Percentiles rank a stretch among this genome's conserved stretches.
These are phyloP conservation scores for Rhinichthys klamathensis DNA, from an alignment of 2,113 vertebrate genomes.

Conservation along the genomic window DNA sequence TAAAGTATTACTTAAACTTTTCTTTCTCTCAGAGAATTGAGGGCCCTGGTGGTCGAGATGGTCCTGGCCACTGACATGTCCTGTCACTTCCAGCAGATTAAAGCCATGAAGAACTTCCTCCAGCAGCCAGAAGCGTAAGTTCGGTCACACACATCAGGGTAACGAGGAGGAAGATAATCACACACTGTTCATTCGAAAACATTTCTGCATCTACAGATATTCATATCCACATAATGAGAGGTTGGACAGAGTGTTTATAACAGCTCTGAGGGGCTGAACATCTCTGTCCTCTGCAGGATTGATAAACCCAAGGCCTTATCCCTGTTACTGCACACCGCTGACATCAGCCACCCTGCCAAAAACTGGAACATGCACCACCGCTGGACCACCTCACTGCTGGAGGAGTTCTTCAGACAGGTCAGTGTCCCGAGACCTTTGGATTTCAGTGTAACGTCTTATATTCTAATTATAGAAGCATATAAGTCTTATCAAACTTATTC, in stretches of 20 bases:
- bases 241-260: constrained; percentile 19
- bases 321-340: constrained; percentile 92
- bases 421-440: not conserved
- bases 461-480: not conserved
- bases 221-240: constrained; percentile 30
- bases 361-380: constrained; percentile 88
- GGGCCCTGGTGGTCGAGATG: constrained; percentile 93
- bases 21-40: constrained; percentile 82
- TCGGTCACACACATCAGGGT: not conserved
- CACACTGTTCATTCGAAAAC: constrained; percentile 16
- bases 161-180: constrained; percentile 22
- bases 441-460: not conserved
- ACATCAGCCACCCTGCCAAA: constrained; percentile 97
- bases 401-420: constrained; percentile 97
- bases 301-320: constrained; percentile 96
- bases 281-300: constrained; percentile 75
- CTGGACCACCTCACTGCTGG: constrained; percentile 93
- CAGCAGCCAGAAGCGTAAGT: constrained; percentile 91
- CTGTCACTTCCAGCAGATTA: constrained; percentile 95
- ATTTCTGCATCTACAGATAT: constrained; percentile 32
- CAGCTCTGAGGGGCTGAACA: constrained; percentile 29
- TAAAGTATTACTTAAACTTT: not conserved
- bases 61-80: constrained; percentile 98
- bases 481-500: not conserved
- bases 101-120: constrained; percentile 88